Evolutionary conservation across 2,113 vertebrate species (phyloP).

Genomic region (Xiphorhynchus elegans): DNA sequence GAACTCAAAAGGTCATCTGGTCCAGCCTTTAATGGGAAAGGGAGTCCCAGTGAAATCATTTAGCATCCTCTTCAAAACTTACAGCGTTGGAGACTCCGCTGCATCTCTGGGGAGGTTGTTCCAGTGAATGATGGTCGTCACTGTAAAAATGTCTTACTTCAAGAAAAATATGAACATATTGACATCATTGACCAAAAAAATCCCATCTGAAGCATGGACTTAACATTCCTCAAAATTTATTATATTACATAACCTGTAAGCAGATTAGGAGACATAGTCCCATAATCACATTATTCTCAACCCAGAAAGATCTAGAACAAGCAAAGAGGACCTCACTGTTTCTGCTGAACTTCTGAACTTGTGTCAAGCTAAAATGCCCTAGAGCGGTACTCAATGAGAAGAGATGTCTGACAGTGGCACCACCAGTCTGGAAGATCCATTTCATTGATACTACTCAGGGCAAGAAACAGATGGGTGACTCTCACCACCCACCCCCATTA

Average conservation of each 20-base stretch:
- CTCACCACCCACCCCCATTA: background rate
- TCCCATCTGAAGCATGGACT: background rate
- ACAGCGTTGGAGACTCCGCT: background rate
- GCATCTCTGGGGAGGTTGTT: background rate
- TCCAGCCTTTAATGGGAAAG: background rate
- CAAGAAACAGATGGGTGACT: background rate
- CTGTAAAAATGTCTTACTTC: background rate
- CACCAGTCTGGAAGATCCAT: background rate
- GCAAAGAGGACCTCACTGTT: background rate
- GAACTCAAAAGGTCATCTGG: background rate
- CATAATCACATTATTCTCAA: background rate
- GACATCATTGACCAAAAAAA: background rate
- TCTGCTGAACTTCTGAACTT: background rate
- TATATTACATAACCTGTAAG: background rate
- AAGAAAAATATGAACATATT: background rate
- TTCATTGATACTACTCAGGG: background rate
- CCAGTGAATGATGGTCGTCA: background rate
- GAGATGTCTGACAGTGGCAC: accelerated
- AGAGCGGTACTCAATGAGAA: background rate
- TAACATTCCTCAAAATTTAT: background rate
- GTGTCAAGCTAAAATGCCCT: background rate
- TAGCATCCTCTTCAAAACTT: background rate
- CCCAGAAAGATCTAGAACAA: background rate
- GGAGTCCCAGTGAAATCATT: background rate
- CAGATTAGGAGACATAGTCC: background rate